Base-by-base conservation (phyloP, 2,113 vertebrate species). In the Callorhinus ursinus region DNA sequence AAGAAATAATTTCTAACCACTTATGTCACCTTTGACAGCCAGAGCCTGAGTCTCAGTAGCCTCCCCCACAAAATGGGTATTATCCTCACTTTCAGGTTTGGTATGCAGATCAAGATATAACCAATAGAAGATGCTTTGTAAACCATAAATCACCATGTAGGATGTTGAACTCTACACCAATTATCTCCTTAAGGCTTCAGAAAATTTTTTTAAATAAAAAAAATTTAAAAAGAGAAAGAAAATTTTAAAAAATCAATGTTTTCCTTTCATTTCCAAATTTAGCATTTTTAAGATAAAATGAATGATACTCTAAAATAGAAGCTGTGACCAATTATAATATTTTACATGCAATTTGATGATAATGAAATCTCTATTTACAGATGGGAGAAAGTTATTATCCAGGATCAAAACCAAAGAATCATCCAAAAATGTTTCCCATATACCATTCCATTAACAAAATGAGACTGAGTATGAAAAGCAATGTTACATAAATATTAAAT, bases 251-350 rank as follows among this genome's bases (percentile, higher is more conserved):
- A 87, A 81, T 74, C 22, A 67, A 51, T 76, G 19, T 53, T n/a
- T 71, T 79, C 42, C 10, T 71, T 96, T 94, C 81, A 57, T 63
- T 90, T 91, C 72, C 59, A 82, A 92, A 67, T 79, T 36, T 59
- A 55, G 49, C 5, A 67, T 31, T 67, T 93, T 95, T 42, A 53
- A 46, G 87, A 93, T 82, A 88, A 93, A 93, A 94, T 77, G 16
- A 96, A 84, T 87, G 65, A 84, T 61, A 93, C 22, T 96, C 59
- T 63, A 83, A 83, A 94, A 71, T 28, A 87, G 71, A 74, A 88
- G 11, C 18, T 49, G 14, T 90, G 65, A 76, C 81, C 69, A 82
- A 93, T 83, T 82, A 42, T 86, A 93, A 81, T 61, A 59, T 88
- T 90, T 76, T 63, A 96, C n/a, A 51, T 77, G 46, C 8, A 69